Percentiles rank a stretch among this genome's conserved stretches.
These are phyloP conservation scores for Bradynema listronoti DNA, from an alignment of 1,140 invertebrate genomes.

Conservation along the genomic window DNA sequence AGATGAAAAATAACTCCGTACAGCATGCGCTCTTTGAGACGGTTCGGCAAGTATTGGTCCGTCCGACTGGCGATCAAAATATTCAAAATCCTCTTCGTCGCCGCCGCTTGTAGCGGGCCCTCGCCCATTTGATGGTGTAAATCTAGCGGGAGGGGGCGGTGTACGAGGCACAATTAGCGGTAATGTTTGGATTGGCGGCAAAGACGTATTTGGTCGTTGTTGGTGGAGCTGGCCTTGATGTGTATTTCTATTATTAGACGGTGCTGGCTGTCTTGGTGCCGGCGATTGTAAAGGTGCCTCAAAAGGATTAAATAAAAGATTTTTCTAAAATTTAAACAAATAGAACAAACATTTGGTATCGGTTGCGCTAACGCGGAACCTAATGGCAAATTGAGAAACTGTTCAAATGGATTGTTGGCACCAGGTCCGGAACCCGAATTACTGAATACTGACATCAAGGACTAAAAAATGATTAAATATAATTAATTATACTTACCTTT, in stretches of 20 bases:
- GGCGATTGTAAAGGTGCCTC: neutral
- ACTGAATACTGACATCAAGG: conserved; percentile 6
- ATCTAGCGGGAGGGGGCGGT: neutral
- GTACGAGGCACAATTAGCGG: neutral
- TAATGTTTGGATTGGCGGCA: neutral
- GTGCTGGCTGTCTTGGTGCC: neutral
- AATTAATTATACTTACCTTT: too few species aligned
- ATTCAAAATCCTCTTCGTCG: neutral
- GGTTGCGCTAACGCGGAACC: neutral
- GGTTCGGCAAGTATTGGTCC: neutral
- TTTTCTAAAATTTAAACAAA: too few species aligned
- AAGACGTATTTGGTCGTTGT: neutral
- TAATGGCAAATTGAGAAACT: neutral
- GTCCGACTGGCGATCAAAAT: conserved; percentile 5
- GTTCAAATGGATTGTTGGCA: neutral
- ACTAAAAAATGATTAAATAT: conserved; percentile 5
- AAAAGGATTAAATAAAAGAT: too few species aligned
- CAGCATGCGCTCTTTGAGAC: neutral
- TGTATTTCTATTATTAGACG: neutral
- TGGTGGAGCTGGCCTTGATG: neutral
- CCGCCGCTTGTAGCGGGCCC: neutral
- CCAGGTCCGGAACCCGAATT: neutral
- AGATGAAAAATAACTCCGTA: neutral
- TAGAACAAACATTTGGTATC: too few species aligned
- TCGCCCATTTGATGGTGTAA: neutral